phyloP scores from a whole-genome alignment of 2,888 invertebrate genomes.

The Ptychoptera contaminata region DNA sequence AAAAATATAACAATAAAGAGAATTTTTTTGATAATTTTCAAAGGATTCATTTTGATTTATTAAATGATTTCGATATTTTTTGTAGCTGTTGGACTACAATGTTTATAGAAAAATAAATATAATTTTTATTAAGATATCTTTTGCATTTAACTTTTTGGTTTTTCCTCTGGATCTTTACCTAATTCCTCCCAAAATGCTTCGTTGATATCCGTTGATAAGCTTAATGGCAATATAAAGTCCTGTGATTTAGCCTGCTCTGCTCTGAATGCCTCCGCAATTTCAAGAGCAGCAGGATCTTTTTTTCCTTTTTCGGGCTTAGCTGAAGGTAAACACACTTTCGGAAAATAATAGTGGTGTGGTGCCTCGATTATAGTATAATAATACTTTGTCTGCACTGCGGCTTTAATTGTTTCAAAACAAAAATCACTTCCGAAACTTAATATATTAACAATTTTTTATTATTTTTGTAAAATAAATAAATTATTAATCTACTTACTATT shows the following conservation, averaged over 20 bases:
- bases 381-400: too few relatives aligned
- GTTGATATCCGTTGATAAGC: slow-evolving; percentile 8
- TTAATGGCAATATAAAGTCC: slow-evolving; percentile 8
- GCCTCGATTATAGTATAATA: too few relatives aligned
- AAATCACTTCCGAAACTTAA: too few relatives aligned
- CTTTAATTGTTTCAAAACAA: too few relatives aligned
- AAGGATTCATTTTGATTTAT: slow-evolving; percentile 17
- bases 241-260: neutral
- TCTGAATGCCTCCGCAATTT: too few relatives aligned
- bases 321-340: too few relatives aligned
- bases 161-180: neutral
- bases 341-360: too few relatives aligned
- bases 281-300: too few relatives aligned
- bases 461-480: too few relatives aligned
- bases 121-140: neutral
- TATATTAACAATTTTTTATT: too few relatives aligned
- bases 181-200: slow-evolving; percentile 8
- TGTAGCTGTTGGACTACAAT: slow-evolving; percentile 37
- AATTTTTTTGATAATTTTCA: slow-evolving; percentile 20
- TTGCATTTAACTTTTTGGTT: neutral
- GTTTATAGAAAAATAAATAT: slow-evolving; percentile 4
- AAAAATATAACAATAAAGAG: slow-evolving; percentile 14
- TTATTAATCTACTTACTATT: too few relatives aligned
- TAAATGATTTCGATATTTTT: slow-evolving; percentile 13
- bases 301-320: neutral